phyloP scores from a whole-genome alignment of 2,888 invertebrate species.

The Elysia crispata region DNA sequence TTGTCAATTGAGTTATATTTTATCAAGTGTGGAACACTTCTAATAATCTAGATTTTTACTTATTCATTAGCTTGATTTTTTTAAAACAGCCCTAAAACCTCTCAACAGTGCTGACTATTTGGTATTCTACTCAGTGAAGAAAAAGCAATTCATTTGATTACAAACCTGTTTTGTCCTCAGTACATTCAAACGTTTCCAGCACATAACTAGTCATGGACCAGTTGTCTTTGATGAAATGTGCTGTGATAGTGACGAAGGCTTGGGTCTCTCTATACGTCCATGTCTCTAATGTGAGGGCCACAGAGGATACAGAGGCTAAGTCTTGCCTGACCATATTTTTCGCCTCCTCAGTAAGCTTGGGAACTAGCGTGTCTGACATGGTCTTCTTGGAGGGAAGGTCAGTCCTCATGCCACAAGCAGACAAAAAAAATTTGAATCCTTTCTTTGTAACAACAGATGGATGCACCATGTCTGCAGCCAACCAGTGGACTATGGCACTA shows the following conservation, averaged over 20 bases:
- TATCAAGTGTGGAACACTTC: too few species aligned
- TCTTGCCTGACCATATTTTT: constrained; percentile 29
- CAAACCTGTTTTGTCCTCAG: constrained; percentile 45
- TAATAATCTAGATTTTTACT: too few species aligned
- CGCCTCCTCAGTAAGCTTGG: constrained; percentile 36
- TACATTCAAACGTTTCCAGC: constrained; percentile 43
- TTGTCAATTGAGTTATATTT: too few species aligned
- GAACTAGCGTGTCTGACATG: constrained; percentile 31
- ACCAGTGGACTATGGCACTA: constrained; percentile 12
- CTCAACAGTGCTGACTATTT: too few species aligned
- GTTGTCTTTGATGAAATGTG: constrained; percentile 46
- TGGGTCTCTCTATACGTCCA: constrained; percentile 38
- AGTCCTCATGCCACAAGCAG: constrained; percentile 22
- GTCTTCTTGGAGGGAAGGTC: constrained; percentile 41
- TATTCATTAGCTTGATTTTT: too few species aligned
- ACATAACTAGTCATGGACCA: constrained; percentile 43
- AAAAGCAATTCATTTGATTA: too few species aligned
- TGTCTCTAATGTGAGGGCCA: constrained; percentile 43
- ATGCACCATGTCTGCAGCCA: constrained; percentile 39
- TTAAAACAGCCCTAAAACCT: too few species aligned
- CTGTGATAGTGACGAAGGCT: constrained; percentile 39
- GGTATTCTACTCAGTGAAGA: too few species aligned
- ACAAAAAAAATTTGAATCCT: constrained; percentile 44
- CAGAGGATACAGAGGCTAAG: constrained; percentile 38
- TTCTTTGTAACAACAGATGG: constrained; percentile 28